Percentiles rank a stretch among this genome's conserved stretches.
Evolutionary conservation across 2,797 vertebrate species (phyloP).

Genomic region (Apodemus agrarius): DNA sequence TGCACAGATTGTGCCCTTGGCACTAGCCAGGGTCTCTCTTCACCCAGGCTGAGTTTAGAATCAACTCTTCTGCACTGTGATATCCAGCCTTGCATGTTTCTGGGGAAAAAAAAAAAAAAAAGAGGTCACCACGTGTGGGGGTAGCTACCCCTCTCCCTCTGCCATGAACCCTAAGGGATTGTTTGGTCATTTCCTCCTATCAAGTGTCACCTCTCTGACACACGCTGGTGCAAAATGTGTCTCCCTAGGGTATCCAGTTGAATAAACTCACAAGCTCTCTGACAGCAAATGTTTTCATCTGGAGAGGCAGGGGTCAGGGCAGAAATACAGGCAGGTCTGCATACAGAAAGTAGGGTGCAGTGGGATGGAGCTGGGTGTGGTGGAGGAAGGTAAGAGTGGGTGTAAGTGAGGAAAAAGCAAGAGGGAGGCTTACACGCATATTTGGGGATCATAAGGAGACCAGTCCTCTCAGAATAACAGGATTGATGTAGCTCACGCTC

Average conservation of each 20-base stretch:
- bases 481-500: neutral
- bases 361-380: neutral
- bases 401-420: too few species aligned
- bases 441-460: neutral
- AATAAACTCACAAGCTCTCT: neutral
- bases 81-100: neutral
- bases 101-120: neutral
- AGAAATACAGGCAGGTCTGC: accelerated
- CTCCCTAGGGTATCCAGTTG: neutral
- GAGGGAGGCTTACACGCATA: accelerated
- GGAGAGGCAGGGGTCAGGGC: neutral
- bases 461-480: neutral
- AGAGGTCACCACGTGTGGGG: neutral
- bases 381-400: accelerated
- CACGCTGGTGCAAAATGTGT: neutral
- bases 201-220: neutral
- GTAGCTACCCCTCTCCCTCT: too few species aligned
- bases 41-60: neutral
- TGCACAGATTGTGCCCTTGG: neutral
- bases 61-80: neutral
- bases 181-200: neutral
- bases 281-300: neutral
- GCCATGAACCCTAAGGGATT: neutral
- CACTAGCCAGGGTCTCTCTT: neutral
- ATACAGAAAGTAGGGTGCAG: neutral